These are phyloP conservation scores for Todus mexicanus DNA, from an alignment of 2,797 vertebrate genomes.

Conservation along the genomic window DNA sequence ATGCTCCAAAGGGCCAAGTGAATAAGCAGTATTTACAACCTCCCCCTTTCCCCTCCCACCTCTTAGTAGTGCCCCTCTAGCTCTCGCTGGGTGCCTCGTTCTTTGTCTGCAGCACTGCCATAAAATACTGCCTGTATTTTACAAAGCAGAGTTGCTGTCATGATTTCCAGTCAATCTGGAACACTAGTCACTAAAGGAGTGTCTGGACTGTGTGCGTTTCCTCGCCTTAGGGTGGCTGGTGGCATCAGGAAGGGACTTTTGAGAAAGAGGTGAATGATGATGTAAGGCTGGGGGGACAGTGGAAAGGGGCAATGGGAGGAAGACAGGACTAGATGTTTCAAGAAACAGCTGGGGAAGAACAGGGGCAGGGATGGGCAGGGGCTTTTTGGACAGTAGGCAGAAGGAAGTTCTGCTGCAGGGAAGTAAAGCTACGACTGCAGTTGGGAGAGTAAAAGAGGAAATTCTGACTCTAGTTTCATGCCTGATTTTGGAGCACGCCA, in stretches of 20 bases:
- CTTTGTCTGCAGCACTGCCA: neutral
- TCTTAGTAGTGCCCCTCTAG: neutral
- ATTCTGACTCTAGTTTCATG: neutral
- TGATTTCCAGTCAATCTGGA: neutral
- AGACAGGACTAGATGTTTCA: neutral
- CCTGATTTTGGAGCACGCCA: neutral
- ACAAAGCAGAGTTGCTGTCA: neutral
- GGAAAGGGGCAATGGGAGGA: neutral
- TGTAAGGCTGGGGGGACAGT: neutral
- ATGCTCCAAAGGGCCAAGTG: slow-evolving; percentile 24
- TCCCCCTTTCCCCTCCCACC: neutral
- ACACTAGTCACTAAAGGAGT: neutral
- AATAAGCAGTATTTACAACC: neutral
- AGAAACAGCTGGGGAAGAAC: neutral
- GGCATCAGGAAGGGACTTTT: neutral
- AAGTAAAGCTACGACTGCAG: neutral
- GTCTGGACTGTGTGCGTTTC: neutral
- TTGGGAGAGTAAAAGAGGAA: neutral
- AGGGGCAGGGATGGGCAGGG: neutral
- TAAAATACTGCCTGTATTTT: neutral
- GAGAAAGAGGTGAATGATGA: neutral
- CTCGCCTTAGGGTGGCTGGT: neutral
- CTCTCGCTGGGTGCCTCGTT: neutral
- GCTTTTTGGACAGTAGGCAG: neutral
- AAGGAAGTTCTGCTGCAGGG: neutral